A percentile compares a stretch with the other conserved stretches of the same genome.
Evolutionary conservation across 2,113 vertebrate genomes (phyloP).

Genomic region (Petroica traversi): DNA sequence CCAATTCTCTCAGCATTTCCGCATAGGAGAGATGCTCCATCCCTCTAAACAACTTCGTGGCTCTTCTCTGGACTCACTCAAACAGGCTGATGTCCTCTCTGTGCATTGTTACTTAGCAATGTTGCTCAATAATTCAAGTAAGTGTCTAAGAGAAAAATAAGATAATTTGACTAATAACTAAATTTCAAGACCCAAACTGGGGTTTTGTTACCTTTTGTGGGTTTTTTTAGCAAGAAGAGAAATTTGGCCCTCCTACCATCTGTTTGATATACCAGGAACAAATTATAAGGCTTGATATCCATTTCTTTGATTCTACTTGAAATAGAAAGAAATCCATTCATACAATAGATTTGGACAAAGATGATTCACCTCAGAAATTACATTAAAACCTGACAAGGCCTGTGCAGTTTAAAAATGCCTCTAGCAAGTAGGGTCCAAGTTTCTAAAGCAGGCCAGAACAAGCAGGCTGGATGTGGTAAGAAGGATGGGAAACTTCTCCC

Average conservation of each 20-base stretch:
- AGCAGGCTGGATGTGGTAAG: background rate
- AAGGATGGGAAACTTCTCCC: background rate
- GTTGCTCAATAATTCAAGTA: background rate
- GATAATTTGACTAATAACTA: background rate
- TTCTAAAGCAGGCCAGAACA: conserved; percentile 17
- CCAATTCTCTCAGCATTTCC: background rate
- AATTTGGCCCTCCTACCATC: background rate
- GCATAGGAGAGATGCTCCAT: background rate
- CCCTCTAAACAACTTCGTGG: background rate
- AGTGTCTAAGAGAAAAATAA: background rate
- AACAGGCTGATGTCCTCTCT: background rate
- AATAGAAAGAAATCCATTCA: background rate
- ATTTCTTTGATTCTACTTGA: background rate
- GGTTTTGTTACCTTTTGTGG: no score
- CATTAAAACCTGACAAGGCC: background rate
- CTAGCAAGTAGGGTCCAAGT: background rate
- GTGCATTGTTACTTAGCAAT: background rate
- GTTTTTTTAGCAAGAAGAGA: background rate
- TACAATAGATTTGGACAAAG: background rate
- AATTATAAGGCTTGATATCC: background rate
- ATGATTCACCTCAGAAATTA: background rate
- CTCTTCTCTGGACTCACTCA: background rate
- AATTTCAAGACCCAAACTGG: background rate
- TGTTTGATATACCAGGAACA: background rate
- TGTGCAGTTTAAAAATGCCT: background rate